A percentile compares a stretch with the other conserved stretches of the same genome.
Evolutionary conservation across 2,888 invertebrate species (phyloP).

Genomic region (Nephrotoma appendiculata): DNA sequence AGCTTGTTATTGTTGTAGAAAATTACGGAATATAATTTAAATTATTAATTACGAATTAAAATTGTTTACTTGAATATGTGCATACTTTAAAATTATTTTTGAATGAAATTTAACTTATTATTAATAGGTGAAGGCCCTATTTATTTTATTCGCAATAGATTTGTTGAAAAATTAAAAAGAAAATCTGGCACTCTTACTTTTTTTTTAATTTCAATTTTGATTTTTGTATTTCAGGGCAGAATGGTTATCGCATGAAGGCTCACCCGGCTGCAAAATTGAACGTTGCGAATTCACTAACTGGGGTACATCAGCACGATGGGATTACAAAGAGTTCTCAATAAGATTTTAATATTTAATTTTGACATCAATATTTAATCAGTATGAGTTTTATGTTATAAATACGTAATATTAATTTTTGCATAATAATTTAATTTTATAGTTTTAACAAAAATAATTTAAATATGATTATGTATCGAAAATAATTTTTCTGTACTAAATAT

Average conservation of each 20-base stretch:
- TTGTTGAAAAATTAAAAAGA: not conserved
- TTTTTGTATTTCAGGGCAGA: slow-evolving; percentile 44
- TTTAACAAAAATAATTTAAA: not conserved
- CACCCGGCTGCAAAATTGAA: slow-evolving; percentile 73
- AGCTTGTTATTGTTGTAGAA: not conserved
- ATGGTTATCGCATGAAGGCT: slow-evolving; percentile 70
- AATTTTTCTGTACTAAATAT: not conserved
- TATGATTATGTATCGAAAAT: not conserved
- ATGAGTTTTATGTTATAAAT: not conserved
- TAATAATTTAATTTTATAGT: not conserved
- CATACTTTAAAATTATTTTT: not conserved
- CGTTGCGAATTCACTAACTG: slow-evolving; percentile 67
- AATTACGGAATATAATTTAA: not conserved
- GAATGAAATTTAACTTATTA: not conserved
- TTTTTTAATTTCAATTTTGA: not conserved
- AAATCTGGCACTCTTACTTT: not conserved
- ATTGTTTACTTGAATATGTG: not conserved
- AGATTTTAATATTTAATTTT: slow-evolving; percentile 44
- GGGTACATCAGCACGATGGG: slow-evolving; percentile 49
- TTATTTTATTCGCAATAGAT: not conserved
- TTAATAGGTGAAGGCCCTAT: not conserved
- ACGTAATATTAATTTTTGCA: not conserved
- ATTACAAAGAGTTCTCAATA: slow-evolving; percentile 63
- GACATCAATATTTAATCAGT: not conserved
- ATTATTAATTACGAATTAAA: not conserved